These are phyloP conservation scores for Thera obeliscata DNA, from an alignment of 2,888 invertebrate genomes.

Conservation along the genomic window DNA sequence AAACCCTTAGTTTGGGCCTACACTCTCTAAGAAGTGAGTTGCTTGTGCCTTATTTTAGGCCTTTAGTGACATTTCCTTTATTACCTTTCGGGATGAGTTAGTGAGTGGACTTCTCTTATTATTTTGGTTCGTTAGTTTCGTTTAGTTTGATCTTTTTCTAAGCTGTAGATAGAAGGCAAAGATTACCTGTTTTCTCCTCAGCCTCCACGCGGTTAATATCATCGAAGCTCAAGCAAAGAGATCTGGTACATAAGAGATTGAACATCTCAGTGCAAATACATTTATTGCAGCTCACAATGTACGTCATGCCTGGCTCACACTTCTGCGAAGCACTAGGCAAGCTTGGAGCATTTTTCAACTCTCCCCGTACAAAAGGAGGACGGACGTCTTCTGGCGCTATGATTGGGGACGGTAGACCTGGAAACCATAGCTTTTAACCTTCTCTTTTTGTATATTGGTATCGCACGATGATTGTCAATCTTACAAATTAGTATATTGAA, in stretches of 20 bases:
- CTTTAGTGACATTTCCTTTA: too few species aligned
- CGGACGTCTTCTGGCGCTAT: constrained; percentile 44
- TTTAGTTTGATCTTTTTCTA: too few species aligned
- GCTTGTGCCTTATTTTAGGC: too few species aligned
- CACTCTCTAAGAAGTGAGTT: too few species aligned
- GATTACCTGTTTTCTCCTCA: constrained; percentile 54
- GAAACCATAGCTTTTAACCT: not conserved
- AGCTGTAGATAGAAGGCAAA: too few species aligned
- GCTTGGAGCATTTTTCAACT: constrained; percentile 41
- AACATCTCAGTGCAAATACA: constrained; percentile 59
- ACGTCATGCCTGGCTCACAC: constrained; percentile 58
- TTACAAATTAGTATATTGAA: too few species aligned
- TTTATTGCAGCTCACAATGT: constrained; percentile 63
- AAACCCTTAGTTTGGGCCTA: too few species aligned
- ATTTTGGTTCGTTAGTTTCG: too few species aligned
- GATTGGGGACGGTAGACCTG: constrained; percentile 19
- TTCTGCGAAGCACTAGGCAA: constrained; percentile 50
- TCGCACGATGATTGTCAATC: too few species aligned
- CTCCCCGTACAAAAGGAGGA: constrained; percentile 33
- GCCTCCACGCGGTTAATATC: constrained; percentile 56
- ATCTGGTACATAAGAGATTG: constrained; percentile 59
- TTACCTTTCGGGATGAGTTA: too few species aligned
- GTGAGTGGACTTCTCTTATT: too few species aligned
- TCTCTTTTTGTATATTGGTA: too few species aligned
- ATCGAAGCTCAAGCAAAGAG: constrained; percentile 59